Conservation (phyloP, 2,113 vertebrate species). For the Halcyon senegalensis region DNA sequence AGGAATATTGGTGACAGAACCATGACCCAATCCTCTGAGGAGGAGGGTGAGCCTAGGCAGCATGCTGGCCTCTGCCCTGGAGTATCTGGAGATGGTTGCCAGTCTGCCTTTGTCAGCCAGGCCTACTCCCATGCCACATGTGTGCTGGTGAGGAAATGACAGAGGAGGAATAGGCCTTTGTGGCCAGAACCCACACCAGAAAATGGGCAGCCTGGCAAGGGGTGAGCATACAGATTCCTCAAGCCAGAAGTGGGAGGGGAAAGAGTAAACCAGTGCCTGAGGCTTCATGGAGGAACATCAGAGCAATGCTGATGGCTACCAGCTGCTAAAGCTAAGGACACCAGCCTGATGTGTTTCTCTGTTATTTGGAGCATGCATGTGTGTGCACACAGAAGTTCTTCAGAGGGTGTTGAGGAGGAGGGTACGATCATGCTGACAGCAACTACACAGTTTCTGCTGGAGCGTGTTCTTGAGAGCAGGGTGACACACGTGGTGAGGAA, state of each 20-base stretch:
- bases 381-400: not conserved
- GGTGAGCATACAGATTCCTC: not conserved
- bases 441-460: not conserved
- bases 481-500: not conserved
- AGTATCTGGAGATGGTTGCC: not conserved
- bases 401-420: not conserved
- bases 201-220: not conserved
- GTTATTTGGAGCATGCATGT: rapidly evolving
- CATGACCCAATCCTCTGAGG: not conserved
- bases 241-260: not conserved
- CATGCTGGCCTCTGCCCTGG: not conserved
- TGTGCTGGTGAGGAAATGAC: not conserved
- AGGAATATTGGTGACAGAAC: not conserved
- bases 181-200: conserved; percentile 29
- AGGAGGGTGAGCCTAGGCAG: not conserved
- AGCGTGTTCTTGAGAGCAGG: not conserved
- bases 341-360: not conserved
- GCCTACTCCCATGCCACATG: not conserved
- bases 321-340: not conserved
- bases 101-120: not conserved
- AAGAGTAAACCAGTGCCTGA: not conserved
- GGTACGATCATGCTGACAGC: not conserved
- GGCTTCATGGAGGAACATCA: not conserved
- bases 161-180: not conserved
- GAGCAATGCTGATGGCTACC: not conserved